phyloP scores from a whole-genome alignment of 2,113 vertebrate species.

The Stictonetta naevosa region DNA sequence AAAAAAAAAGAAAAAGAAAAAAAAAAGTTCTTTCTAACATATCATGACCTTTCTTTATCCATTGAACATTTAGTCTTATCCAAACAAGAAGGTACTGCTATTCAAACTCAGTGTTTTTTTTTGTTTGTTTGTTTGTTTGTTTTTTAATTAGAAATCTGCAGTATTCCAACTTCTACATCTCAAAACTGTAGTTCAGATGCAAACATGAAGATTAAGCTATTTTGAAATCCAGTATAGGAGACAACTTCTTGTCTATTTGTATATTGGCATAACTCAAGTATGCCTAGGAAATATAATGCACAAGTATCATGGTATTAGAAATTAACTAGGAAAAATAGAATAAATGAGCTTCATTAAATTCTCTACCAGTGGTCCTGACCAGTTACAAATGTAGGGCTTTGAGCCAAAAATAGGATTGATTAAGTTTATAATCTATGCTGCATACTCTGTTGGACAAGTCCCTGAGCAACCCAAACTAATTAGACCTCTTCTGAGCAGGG shows the following conservation, averaged over 20 bases:
- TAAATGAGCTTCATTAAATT: not conserved
- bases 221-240: not conserved
- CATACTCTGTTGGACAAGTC: not conserved
- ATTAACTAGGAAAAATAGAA: not conserved
- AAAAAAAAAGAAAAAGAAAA: not conserved
- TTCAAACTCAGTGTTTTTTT: not conserved
- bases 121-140: not conserved
- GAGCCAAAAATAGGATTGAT: not conserved
- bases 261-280: not conserved
- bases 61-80: not conserved
- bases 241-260: not conserved
- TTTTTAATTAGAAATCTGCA: not conserved
- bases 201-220: not conserved
- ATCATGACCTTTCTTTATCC: not conserved
- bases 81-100: not conserved
- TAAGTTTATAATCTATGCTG: not conserved
- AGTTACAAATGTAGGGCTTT: not conserved
- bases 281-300: not conserved
- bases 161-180: not conserved
- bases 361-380: not conserved
- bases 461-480: not conserved
- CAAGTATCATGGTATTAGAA: not conserved
- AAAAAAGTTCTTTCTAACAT: not conserved
- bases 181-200: not conserved
- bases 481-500: not conserved